phyloP scores from a whole-genome alignment of 2,113 vertebrate species.

The Terrapene triunguis region DNA sequence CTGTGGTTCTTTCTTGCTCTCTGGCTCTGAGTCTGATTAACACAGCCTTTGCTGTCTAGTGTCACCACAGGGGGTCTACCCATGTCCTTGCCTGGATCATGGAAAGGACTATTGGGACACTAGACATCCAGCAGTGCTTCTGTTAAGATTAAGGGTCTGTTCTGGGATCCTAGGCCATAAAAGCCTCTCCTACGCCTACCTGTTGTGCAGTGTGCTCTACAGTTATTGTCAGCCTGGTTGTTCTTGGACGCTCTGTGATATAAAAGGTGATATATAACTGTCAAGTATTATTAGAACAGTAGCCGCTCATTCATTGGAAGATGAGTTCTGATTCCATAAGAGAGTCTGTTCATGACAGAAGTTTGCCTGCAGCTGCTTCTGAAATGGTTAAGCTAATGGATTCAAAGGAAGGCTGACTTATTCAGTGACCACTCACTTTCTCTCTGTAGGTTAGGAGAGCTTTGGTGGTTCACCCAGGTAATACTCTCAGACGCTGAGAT shows the following conservation, averaged over 20 bases:
- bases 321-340: not conserved
- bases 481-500: not conserved
- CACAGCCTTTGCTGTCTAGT: not conserved
- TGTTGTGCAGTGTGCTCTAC: not conserved
- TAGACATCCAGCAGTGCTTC: not conserved
- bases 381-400: not conserved
- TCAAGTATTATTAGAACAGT: not conserved
- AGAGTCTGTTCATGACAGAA: not conserved
- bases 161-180: conserved; percentile 28
- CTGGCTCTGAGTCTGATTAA: not conserved
- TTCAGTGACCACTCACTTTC: not conserved
- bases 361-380: not conserved
- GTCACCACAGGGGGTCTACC: not conserved
- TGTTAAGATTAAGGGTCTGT: not conserved
- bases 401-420: not conserved
- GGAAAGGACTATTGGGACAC: not conserved
- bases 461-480: not conserved
- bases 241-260: conserved; percentile 34
- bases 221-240: not conserved
- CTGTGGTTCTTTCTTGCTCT: not conserved
- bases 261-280: not conserved
- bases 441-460: not conserved
- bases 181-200: not conserved
- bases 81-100: not conserved
- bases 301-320: not conserved